Evolutionary conservation across 2,797 vertebrate species (phyloP).

Genomic region (Dermochelys coriacea): DNA sequence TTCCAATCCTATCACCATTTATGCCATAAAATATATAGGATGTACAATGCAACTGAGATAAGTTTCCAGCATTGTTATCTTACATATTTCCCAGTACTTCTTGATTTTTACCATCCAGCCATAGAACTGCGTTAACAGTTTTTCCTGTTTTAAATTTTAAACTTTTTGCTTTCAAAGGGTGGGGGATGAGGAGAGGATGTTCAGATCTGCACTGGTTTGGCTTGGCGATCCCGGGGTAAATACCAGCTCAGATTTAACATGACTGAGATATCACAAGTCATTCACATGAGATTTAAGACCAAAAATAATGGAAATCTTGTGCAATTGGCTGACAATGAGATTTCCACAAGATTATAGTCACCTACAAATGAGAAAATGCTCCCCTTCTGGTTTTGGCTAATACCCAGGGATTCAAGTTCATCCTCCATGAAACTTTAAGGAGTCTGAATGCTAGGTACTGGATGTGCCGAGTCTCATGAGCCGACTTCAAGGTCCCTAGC

Average conservation of each 20-base stretch:
- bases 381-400: background rate
- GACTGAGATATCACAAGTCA: slow-evolving; percentile 3
- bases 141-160: slow-evolving; percentile 43
- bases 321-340: background rate
- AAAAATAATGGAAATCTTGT: background rate
- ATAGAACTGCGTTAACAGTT: slow-evolving; percentile 40
- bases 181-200: slow-evolving; percentile 4
- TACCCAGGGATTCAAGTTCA: background rate
- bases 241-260: background rate
- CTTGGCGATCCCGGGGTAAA: slow-evolving; percentile 36
- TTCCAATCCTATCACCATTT: slow-evolving; percentile 69
- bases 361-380: no score
- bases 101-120: slow-evolving; percentile 53
- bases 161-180: slow-evolving; percentile 23
- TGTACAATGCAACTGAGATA: slow-evolving; percentile 40
- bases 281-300: background rate
- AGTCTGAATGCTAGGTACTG: background rate
- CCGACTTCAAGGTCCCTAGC: background rate
- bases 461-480: background rate
- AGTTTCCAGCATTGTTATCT: slow-evolving; percentile 41
- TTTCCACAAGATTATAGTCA: background rate
- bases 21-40: slow-evolving; percentile 70
- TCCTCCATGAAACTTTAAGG: background rate
- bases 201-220: slow-evolving; percentile 9
- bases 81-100: slow-evolving; percentile 44